phyloP scores from a whole-genome alignment of 2,113 vertebrate species.

The Chunga burmeisteri region DNA sequence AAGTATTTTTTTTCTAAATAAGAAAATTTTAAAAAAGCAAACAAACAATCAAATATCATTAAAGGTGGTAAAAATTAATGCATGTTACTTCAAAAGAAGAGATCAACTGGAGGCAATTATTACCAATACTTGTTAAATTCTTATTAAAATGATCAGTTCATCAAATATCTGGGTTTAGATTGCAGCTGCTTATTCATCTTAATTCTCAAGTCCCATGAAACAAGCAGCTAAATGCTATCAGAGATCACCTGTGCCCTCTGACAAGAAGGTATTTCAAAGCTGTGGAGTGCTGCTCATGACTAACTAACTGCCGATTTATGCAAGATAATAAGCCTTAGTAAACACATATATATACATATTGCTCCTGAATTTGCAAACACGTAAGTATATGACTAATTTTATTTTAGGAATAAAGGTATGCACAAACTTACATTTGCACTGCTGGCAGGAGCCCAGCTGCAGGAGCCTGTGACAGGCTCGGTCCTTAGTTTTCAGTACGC shows the following conservation, averaged over 20 bases:
- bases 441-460: not conserved
- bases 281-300: rapidly evolving
- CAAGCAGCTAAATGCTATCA: not conserved
- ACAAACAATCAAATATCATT: not conserved
- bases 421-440: not conserved
- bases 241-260: not conserved
- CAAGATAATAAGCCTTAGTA: slow-evolving; percentile 5
- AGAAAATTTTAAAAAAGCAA: not conserved
- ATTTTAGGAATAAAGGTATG: not conserved
- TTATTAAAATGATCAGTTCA: not conserved
- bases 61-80: not conserved
- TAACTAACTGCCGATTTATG: not conserved
- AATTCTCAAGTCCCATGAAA: not conserved
- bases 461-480: not conserved
- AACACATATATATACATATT: not conserved
- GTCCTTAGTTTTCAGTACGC: not conserved
- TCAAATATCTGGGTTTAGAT: not conserved
- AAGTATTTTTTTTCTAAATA: not conserved
- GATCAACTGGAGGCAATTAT: not conserved
- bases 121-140: not conserved
- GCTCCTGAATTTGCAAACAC: not conserved
- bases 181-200: not conserved
- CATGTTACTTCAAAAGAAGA: not conserved
- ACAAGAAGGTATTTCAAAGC: not conserved
- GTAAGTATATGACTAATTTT: not conserved